A percentile compares a stretch with the other conserved stretches of the same genome.
Conservation (phyloP, 2,113 vertebrate species). For the Romanogobio albipinnatus region DNA sequence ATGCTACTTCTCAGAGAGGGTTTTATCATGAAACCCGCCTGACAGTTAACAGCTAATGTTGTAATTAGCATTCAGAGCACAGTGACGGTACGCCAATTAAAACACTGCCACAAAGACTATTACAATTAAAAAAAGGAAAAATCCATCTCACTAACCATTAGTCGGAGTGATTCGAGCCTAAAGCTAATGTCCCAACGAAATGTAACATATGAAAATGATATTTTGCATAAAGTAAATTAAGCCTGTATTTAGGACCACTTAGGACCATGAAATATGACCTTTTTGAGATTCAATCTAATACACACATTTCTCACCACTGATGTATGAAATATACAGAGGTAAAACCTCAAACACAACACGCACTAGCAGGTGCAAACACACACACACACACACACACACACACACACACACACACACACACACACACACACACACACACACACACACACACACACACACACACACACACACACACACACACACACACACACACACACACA, state of each 20-base stretch:
- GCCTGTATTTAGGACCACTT: too few relatives aligned
- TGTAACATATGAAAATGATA: not conserved
- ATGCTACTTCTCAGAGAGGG: not conserved
- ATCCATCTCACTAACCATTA: not conserved
- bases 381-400: not conserved
- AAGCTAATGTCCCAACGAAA: not conserved
- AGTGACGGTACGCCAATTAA: not conserved
- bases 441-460: too few relatives aligned
- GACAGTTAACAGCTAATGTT: not conserved
- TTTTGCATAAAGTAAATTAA: not conserved
- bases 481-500: too few relatives aligned
- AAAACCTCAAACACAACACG: not conserved
- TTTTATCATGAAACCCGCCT: not conserved
- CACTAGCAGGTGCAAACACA: not conserved
- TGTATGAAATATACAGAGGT: not conserved
- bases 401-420: too few relatives aligned
- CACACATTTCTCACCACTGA: not conserved
- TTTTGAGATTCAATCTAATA: not conserved
- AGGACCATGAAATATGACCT: not conserved
- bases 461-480: too few relatives aligned
- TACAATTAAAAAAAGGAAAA: not conserved
- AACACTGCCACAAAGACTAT: not conserved
- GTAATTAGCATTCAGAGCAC: not conserved
- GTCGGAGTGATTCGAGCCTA: not conserved
- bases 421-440: too few relatives aligned